Conservation (phyloP, 2,797 vertebrate species). For the Glyptemys insculpta region DNA sequence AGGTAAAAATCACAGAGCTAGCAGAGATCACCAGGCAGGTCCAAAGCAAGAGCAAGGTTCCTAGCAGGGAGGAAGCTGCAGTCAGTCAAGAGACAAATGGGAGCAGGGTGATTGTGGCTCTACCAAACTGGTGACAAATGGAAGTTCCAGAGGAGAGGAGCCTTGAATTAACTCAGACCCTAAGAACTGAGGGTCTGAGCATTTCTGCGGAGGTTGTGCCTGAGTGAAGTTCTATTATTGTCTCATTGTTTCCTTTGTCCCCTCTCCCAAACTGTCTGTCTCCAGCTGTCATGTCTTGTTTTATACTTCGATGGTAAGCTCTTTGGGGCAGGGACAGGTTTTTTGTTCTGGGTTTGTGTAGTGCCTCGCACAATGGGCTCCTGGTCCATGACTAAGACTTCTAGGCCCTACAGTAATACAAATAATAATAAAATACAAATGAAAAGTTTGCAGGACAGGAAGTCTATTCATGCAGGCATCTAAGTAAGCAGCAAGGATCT, state of each 20-base stretch:
- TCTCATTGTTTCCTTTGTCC: not conserved
- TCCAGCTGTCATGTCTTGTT: not conserved
- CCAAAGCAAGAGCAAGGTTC: not conserved
- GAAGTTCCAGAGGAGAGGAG: not conserved
- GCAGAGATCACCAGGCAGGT: not conserved
- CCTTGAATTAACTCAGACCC: not conserved
- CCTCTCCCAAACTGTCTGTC: not conserved
- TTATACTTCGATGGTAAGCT: not conserved
- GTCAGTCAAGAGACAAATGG: not conserved
- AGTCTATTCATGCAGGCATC: not conserved
- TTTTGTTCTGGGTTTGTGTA: not conserved
- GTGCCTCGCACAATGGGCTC: not conserved
- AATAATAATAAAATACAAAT: not conserved
- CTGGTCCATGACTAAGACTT: not conserved
- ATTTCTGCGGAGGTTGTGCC: not conserved
- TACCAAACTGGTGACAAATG: not conserved
- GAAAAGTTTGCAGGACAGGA: not conserved
- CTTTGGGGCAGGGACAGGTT: not conserved
- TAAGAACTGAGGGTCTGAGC: not conserved
- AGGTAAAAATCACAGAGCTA: not conserved
- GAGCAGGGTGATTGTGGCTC: not conserved
- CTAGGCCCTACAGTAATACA: not conserved
- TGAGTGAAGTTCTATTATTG: not conserved
- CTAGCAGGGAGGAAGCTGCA: not conserved
- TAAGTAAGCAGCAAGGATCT: not conserved